Evolutionary conservation across 2,888 invertebrate genomes (phyloP), one percentile per base, ranked within the genome.

Genomic region (Neoscelio sp.): DNA sequence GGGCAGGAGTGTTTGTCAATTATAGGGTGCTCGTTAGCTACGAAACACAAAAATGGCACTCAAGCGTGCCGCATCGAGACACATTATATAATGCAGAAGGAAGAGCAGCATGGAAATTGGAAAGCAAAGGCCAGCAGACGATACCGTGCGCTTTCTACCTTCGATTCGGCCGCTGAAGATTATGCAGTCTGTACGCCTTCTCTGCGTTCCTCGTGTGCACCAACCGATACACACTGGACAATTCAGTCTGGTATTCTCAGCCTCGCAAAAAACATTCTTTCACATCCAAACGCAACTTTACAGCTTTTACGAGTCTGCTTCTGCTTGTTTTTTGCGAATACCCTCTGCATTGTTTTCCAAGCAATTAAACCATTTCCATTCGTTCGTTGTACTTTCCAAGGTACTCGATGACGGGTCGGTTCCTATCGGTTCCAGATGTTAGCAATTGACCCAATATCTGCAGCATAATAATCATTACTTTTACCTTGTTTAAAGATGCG

Each of bases 71-170:
- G 73, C 78, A 35, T 58, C 80, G 80, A 71, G 76, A 80, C 80
- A 77, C 80, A 82, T 88, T 88, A 87, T 86, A 83, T 88, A 89
- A 89, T 84, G 50, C 48, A 60, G 65, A 73, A 78, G 78, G 73
- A 76, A 81, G 80, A 80, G 78, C 80, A 64, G 10, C 78, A 80
- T 78, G 75, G 71, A 80, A 78, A 78, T 83, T 89, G 87, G 88
- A 88, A 89, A 89, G 87, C 88, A 88, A 89, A 89, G 90, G 89
- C 88, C 88, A 88, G 89, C 89, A 87, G 88, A 89, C 88, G 89
- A 87, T 89, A 88, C 87, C 87, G 82, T 83, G 88, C 89, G 89
- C 89, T 90, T 89, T 90, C 89, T 90, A 89, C 87, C 73, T 78
- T 73, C 71, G 75, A 78, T 78, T 68, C 56, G 64, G 62, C 71